Base-by-base conservation (phyloP, 2,113 vertebrate species). In the Pachypanchax playfairii region DNA sequence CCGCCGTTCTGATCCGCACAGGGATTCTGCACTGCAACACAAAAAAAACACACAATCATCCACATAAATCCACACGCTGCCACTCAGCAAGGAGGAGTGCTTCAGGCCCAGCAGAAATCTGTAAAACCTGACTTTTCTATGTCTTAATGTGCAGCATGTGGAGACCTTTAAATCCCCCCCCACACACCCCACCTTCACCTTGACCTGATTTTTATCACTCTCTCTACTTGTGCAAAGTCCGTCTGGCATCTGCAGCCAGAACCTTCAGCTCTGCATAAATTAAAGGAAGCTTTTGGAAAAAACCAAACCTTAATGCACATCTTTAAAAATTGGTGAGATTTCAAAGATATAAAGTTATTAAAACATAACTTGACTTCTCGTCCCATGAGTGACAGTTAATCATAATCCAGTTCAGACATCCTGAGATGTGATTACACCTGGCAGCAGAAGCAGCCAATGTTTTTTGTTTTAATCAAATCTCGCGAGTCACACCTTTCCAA, bases 1-100 rank as follows among this genome's bases (percentile, higher is more conserved):
- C 95, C 94, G 0, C 96, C 95, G 0, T 98, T 98, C 72, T 84
- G 64, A 1, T 93, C 82, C 0, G 64, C 41, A 1, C 97, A 99
- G 0, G 93, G 93, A 79, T 92, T 88, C 79, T 84, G 91, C 85
- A 91, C 96, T 98, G 90, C 26, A 81, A 65, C 51, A 61, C 71
- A 74, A 52, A 65, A 64, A 71, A 42, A 7, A 20, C 36, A 68
- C 13, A 58, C 11, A 41, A 17, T 63, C 26, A 49, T 28, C 21
- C 21, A 56, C 31, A 51, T 18, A 50, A 58, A 75, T 22, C 24
- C 18, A 22, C 31, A 50, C 0, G 21, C 48, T n/a, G n/a, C n/a
- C 39, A 53, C 53, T 47, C 35, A 36, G 35, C 4, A 14, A n/a
- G n/a, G 20, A 58, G 1, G 10, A 60, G 26, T 3, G 39, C 38